A percentile compares a stretch with the other conserved stretches of the same genome.
Evolutionary conservation across 1,140 invertebrate species (phyloP).

Genomic region (Heliconius nattereri): DNA sequence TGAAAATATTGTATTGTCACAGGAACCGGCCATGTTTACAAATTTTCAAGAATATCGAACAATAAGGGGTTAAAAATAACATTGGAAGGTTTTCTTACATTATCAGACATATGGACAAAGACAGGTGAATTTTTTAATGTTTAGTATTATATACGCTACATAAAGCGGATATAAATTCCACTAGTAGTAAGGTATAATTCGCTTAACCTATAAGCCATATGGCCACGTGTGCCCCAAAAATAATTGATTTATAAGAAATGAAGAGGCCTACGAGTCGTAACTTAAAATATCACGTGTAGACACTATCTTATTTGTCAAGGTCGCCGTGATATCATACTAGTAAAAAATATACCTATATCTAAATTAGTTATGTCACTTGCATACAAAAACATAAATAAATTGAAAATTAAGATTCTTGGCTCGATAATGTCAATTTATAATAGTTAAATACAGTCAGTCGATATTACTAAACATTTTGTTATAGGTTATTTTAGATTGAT

Average conservation of each 20-base stretch:
- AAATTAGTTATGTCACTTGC: not conserved
- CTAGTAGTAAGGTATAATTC: no score
- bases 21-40: no score
- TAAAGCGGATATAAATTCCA: no score
- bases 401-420: not conserved
- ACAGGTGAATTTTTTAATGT: no score
- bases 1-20: no score
- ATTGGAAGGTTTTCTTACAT: no score
- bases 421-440: not conserved
- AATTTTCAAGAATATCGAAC: no score
- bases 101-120: no score
- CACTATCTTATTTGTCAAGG: not conserved
- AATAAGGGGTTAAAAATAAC: no score
- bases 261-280: not conserved
- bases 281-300: constrained; percentile 3
- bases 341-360: not conserved
- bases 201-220: no score
- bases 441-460: not conserved
- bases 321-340: not conserved
- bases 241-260: not conserved
- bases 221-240: not conserved
- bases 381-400: not conserved
- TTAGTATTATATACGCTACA: no score
- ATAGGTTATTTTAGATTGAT: not conserved
- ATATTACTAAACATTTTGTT: not conserved